Conservation (phyloP, 2,888 invertebrate genomes). For the Tridacna crocea region DNA sequence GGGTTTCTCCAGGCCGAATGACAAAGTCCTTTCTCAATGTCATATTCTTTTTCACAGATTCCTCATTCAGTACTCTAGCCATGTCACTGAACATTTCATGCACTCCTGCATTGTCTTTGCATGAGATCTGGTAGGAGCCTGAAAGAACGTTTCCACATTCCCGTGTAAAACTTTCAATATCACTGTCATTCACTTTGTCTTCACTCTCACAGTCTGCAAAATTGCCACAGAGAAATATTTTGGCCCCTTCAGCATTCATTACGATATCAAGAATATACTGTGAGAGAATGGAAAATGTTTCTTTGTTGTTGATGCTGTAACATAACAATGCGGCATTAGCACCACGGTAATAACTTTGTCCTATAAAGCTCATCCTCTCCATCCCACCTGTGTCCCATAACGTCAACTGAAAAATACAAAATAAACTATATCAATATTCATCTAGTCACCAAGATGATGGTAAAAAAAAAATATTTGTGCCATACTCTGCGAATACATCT, state of each 20-base stretch:
- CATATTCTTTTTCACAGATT: conserved; percentile 71
- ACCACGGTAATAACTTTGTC: conserved; percentile 97
- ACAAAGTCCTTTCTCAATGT: conserved; percentile 74
- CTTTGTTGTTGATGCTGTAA: conserved; percentile 94
- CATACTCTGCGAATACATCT: too few relatives aligned
- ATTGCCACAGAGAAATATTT: conserved; percentile 97
- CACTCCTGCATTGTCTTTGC: conserved; percentile 93
- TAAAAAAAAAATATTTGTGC: too few relatives aligned
- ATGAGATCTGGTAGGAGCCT: conserved; percentile 94
- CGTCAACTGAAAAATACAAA: conserved; percentile 89
- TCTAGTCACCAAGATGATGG: too few relatives aligned
- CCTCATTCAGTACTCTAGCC: conserved; percentile 85
- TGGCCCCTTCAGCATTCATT: conserved; percentile 92
- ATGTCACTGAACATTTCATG: conserved; percentile 96
- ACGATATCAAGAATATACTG: conserved; percentile 97
- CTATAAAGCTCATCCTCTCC: conserved; percentile 97
- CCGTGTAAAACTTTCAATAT: conserved; percentile 93
- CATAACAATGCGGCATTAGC: conserved; percentile 97
- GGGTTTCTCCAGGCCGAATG: conserved; percentile 72
- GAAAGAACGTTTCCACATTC: conserved; percentile 96
- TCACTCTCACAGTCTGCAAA: conserved; percentile 93
- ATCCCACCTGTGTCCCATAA: conserved; percentile 98
- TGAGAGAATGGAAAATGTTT: conserved; percentile 95
- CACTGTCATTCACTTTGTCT: conserved; percentile 90
- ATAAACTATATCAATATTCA: neutral